Evolutionary conservation across 2,888 invertebrate genomes (phyloP).

Genomic region (Sarcophaga subvicina): DNA sequence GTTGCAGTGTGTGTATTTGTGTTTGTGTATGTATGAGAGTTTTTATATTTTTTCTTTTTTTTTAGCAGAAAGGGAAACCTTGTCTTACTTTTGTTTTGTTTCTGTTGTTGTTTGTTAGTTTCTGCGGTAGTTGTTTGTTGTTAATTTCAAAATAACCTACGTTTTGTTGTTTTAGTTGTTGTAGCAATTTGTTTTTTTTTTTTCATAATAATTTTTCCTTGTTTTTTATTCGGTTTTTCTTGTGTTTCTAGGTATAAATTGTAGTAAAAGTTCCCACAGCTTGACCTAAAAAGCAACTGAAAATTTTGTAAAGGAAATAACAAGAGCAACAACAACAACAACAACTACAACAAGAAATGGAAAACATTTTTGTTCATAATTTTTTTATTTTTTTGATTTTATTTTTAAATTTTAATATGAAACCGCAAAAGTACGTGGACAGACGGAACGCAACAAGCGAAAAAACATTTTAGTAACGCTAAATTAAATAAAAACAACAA

Average conservation of each 20-base stretch:
- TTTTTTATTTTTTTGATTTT: background rate
- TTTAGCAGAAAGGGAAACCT: constrained; percentile 58
- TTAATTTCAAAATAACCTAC: constrained; percentile 41
- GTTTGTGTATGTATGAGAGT: background rate
- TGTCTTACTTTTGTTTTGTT: constrained; percentile 41
- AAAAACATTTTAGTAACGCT: constrained; percentile 66
- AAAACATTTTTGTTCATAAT: constrained; percentile 33
- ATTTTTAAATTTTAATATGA: constrained; percentile 17
- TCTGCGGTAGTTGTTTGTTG: constrained; percentile 58
- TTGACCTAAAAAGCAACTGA: constrained; percentile 69
- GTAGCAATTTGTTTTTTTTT: background rate
- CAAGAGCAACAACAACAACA: constrained; percentile 18
- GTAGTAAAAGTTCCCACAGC: constrained; percentile 69
- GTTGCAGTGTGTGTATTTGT: background rate
- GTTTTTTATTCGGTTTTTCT: background rate
- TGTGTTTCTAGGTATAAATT: constrained; percentile 48
- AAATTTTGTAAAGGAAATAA: constrained; percentile 13
- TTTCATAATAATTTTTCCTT: too few relatives aligned
- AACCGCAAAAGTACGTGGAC: constrained; percentile 58
- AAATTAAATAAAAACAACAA: constrained; percentile 66
- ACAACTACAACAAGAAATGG: constrained; percentile 24
- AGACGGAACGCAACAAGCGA: constrained; percentile 57
- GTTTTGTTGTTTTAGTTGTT: constrained; percentile 21
- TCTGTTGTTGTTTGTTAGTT: constrained; percentile 15
- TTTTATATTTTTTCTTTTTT: background rate